These are phyloP conservation scores for Brassicogethes aeneus DNA, from an alignment of 2,888 invertebrate species.

Conservation along the genomic window DNA sequence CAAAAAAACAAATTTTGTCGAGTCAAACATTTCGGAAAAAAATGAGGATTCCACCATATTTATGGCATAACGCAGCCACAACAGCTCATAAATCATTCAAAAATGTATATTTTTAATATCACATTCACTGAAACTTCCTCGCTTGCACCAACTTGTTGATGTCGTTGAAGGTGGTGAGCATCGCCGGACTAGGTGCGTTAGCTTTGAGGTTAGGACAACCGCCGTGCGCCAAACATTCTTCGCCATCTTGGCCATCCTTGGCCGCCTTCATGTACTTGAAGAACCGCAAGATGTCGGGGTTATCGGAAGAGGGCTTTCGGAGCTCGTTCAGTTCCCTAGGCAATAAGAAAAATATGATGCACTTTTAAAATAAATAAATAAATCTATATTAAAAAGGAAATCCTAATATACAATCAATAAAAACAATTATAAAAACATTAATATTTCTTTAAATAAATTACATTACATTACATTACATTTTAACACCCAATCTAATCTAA, in stretches of 20 bases:
- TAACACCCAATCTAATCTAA: no score
- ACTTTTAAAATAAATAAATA: background rate
- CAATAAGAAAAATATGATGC: conserved; percentile 17
- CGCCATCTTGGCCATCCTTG: conserved; percentile 75
- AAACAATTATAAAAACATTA: no score
- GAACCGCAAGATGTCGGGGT: conserved; percentile 78
- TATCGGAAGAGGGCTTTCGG: conserved; percentile 75
- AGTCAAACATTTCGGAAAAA: no score
- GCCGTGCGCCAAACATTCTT: conserved; percentile 59
- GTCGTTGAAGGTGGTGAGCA: conserved; percentile 79
- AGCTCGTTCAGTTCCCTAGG: conserved; percentile 76
- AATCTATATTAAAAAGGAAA: no score
- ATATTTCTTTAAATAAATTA: no score
- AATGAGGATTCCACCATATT: no score
- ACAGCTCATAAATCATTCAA: background rate
- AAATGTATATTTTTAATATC: no score
- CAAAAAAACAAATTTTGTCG: no score
- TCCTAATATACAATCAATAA: no score
- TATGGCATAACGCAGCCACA: background rate
- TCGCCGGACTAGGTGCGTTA: conserved; percentile 64
- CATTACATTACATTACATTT: no score
- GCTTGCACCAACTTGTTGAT: conserved; percentile 82
- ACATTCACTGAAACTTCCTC: conserved; percentile 48
- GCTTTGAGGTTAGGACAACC: conserved; percentile 55
- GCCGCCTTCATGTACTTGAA: conserved; percentile 88